Evolutionary conservation across 2,888 invertebrate genomes (phyloP), one percentile per base, ranked within the genome.

Genomic region (Drosophila histrio): DNA sequence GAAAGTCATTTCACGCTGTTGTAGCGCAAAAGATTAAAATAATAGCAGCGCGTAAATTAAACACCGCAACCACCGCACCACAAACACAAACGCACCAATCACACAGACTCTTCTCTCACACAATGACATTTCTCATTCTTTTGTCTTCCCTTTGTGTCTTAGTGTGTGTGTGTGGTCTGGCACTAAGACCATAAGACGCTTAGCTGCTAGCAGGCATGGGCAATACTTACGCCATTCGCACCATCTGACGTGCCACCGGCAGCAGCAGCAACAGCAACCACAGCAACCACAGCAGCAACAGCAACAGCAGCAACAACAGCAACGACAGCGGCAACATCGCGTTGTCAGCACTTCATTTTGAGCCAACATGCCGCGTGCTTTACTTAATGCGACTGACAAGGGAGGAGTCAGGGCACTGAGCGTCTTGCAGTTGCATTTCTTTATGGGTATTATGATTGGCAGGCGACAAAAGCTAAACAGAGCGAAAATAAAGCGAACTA

Each of bases 1-100:
- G 89, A 88, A 86, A 86, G 86, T 86, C 89, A 88, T 86, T 86
- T 88, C 87, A 87, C 89, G 86, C 88, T 89, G 87, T 74, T 84
- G 81, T 84, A 75, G 84, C 88, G 85, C 84, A 87, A 87, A 87
- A 87, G 89, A 88, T 89, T 89, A 87, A 87, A 87, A 87, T 89
- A 87, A 87, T 85, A 85, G 86, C 89, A 82, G 80, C 86, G 86
- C 89, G 89, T 89, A 87, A 87, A 87, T 87, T 87, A 89, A 85
- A 82, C 88, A 22, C 22, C 41, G 6, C 22, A 39, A 3, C 7
- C 24, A 24, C 9, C 43, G 13, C 22, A 41, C 3, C 41, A 24
- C 13, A 1, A 32, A 32, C 24, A 52, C 28, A 13, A 28, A 53
- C 30, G 15, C 54, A 54, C 81, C 84, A 80, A 68, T 72, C 86